These are phyloP conservation scores for Seriola rivoliana DNA, from an alignment of 2,113 vertebrate genomes.

Conservation along the genomic window DNA sequence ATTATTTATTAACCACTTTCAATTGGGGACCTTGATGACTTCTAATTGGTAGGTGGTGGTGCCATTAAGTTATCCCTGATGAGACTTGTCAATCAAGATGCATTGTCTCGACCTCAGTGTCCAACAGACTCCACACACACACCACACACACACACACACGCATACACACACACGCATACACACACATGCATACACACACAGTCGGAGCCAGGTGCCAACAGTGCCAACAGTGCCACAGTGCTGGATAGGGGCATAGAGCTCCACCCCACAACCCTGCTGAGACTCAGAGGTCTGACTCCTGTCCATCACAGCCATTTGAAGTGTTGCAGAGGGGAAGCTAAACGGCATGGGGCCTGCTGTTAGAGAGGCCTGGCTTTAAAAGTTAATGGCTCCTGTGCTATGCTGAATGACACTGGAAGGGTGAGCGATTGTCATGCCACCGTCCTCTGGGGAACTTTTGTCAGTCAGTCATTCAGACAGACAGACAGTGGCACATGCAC, in stretches of 20 bases:
- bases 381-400: constrained; percentile 78
- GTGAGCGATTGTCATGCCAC: constrained; percentile 74
- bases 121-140: constrained; percentile 62
- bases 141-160: constrained; percentile 43
- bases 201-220: constrained; percentile 64
- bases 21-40: constrained; percentile 88
- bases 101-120: constrained; percentile 68
- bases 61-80: constrained; percentile 86
- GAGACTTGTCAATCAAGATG: constrained; percentile 87
- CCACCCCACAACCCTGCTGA: constrained; percentile 56
- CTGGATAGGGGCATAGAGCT: constrained; percentile 61
- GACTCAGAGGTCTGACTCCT: constrained; percentile 71
- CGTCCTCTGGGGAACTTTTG: constrained; percentile 68
- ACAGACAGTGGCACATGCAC: constrained; percentile 50
- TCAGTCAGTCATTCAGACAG: constrained; percentile 72
- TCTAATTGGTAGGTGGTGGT: constrained; percentile 86
- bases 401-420: constrained; percentile 80
- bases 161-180: constrained; percentile 59
- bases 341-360: constrained; percentile 66
- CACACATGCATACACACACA: constrained; percentile 46
- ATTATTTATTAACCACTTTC: constrained; percentile 90
- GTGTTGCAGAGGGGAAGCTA: constrained; percentile 60
- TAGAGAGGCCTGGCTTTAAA: constrained; percentile 76
- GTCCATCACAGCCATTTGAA: constrained; percentile 78
- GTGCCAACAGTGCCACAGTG: constrained; percentile 71